A percentile compares a stretch with the other conserved stretches of the same genome.
Evolutionary conservation across 2,888 invertebrate species (phyloP).

Genomic region (Muscina levida): DNA sequence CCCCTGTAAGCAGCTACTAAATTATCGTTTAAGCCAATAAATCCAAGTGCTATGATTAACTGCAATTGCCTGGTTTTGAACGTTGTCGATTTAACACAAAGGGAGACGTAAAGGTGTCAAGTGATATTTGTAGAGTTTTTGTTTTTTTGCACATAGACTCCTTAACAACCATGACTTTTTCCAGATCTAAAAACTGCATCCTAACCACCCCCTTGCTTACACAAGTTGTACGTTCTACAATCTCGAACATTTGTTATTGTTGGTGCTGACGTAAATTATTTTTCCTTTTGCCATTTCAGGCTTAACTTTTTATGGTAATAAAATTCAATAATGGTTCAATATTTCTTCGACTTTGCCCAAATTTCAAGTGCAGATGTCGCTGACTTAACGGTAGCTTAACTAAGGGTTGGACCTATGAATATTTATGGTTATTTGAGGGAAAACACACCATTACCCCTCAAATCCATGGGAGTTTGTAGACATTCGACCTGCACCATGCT

Average conservation of each 20-base stretch:
- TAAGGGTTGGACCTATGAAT: constrained; percentile 56
- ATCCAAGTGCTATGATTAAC: constrained; percentile 53
- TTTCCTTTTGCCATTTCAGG: constrained; percentile 9
- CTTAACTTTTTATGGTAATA: constrained; percentile 52
- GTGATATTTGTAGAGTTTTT: not conserved
- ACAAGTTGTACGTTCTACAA: constrained; percentile 36
- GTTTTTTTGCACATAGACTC: constrained; percentile 14
- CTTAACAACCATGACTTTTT: too few relatives aligned
- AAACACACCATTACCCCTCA: not conserved
- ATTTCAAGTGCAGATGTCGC: constrained; percentile 55
- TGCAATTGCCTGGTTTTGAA: constrained; percentile 60
- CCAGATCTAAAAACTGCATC: not conserved
- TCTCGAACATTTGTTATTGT: not conserved
- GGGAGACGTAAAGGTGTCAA: not conserved
- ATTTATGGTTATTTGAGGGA: constrained; percentile 59
- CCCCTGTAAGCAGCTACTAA: too few relatives aligned
- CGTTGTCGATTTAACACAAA: constrained; percentile 41
- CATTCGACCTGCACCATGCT: not conserved
- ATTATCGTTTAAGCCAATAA: constrained; percentile 29
- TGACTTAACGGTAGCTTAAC: constrained; percentile 28
- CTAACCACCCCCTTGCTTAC: constrained; percentile 40
- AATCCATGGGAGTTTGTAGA: not conserved
- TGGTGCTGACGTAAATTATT: constrained; percentile 15
- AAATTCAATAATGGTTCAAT: constrained; percentile 57
- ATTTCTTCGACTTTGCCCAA: constrained; percentile 47